Conservation (phyloP, 2,888 invertebrate genomes). For the Coleophora deauratella region DNA sequence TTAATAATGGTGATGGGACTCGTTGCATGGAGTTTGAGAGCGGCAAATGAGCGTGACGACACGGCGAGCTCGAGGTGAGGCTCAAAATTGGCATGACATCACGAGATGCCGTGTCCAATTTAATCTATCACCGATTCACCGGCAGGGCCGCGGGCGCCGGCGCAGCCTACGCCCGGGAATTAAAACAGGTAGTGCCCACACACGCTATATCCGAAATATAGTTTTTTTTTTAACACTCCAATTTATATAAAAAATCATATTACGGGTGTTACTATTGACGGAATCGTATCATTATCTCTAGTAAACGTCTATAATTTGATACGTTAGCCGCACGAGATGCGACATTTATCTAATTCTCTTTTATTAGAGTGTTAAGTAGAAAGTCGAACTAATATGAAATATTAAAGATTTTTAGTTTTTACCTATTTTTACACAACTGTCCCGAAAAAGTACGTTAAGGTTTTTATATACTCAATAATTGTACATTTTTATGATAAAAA, state of each 20-base stretch:
- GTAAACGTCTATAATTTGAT: slow-evolving; percentile 28
- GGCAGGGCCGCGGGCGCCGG: slow-evolving; percentile 53
- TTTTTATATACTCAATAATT: too few relatives aligned
- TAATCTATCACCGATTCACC: slow-evolving; percentile 64
- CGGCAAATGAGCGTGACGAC: slow-evolving; percentile 59
- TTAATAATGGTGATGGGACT: slow-evolving; percentile 32
- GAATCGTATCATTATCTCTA: slow-evolving; percentile 34
- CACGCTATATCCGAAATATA: slow-evolving; percentile 38
- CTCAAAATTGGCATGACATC: slow-evolving; percentile 69
- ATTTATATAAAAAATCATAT: slow-evolving; percentile 42
- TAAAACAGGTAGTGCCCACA: slow-evolving; percentile 44
- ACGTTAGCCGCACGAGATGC: slow-evolving; percentile 23
- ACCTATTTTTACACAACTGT: too few relatives aligned
- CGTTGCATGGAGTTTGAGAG: slow-evolving; percentile 12
- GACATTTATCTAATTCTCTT: slow-evolving; percentile 20
- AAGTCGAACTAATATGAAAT: too few relatives aligned
- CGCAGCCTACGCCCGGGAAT: slow-evolving; percentile 16
- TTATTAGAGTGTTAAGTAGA: too few relatives aligned
- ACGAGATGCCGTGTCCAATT: slow-evolving; percentile 70
- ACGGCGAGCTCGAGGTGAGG: slow-evolving; percentile 37
- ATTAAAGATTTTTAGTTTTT: too few relatives aligned
- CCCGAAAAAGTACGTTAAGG: too few relatives aligned
- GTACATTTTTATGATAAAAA: too few relatives aligned
- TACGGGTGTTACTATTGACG: slow-evolving; percentile 35
- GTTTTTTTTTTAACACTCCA: slow-evolving; percentile 31